These are phyloP conservation scores for Poeciliopsis turneri DNA, from an alignment of 2,797 vertebrate genomes.

Conservation along the genomic window DNA sequence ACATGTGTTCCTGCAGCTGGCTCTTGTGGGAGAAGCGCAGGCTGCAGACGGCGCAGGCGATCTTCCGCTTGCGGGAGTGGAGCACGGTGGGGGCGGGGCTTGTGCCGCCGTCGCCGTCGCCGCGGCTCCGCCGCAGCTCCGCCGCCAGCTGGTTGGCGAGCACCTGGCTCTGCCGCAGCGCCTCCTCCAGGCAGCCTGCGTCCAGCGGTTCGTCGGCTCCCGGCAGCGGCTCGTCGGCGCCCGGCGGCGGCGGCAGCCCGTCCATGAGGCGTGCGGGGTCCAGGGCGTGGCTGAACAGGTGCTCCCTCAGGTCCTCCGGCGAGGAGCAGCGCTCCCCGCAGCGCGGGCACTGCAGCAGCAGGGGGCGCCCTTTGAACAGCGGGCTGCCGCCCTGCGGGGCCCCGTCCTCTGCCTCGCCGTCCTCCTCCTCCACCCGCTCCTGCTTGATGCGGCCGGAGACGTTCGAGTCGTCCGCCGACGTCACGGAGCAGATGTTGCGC, in stretches of 20 bases:
- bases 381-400: slow-evolving; percentile 72
- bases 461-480: slow-evolving; percentile 81
- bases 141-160: slow-evolving; percentile 81
- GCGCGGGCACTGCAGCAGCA: slow-evolving; percentile 87
- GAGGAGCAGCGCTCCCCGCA: slow-evolving; percentile 92
- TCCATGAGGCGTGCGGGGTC: slow-evolving; percentile 86
- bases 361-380: slow-evolving; percentile 78
- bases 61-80: slow-evolving; percentile 91
- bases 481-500: slow-evolving; percentile 72
- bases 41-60: slow-evolving; percentile 90
- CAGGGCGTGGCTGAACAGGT: slow-evolving; percentile 90
- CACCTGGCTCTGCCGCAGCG: slow-evolving; percentile 87
- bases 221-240: slow-evolving; percentile 74
- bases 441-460: slow-evolving; percentile 86
- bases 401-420: slow-evolving; percentile 75
- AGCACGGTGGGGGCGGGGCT: slow-evolving; percentile 54
- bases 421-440: slow-evolving; percentile 86
- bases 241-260: slow-evolving; percentile 74
- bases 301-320: slow-evolving; percentile 85
- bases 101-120: slow-evolving; percentile 9
- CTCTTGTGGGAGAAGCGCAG: slow-evolving; percentile 89
- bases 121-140: slow-evolving; percentile 72
- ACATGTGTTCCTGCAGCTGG: slow-evolving; percentile 95
- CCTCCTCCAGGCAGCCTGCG: slow-evolving; percentile 81
- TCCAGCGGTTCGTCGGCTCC: slow-evolving; percentile 71